phyloP scores from a whole-genome alignment of 2,113 vertebrate species.

The Helogale parvula region DNA sequence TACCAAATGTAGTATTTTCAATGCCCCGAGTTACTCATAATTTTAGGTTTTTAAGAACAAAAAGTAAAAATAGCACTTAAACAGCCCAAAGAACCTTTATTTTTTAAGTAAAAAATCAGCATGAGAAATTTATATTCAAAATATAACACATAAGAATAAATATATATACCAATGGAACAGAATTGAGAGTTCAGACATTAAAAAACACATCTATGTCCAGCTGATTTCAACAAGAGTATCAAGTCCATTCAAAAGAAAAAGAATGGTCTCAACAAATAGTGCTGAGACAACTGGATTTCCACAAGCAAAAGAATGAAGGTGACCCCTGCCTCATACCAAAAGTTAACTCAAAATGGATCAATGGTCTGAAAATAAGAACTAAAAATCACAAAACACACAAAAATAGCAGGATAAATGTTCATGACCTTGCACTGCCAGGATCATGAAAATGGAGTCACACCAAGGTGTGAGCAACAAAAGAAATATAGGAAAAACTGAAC shows the following conservation, averaged over 20 bases:
- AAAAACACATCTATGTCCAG: neutral
- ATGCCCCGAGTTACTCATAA: neutral
- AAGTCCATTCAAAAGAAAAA: neutral
- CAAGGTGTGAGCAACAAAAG: neutral
- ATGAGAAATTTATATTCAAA: constrained; percentile 13
- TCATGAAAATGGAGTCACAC: neutral
- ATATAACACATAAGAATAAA: neutral
- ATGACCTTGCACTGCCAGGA: neutral
- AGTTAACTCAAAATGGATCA: neutral
- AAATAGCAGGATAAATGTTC: neutral
- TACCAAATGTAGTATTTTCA: neutral
- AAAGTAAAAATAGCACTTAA: neutral
- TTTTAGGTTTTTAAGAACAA: neutral
- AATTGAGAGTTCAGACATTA: neutral
- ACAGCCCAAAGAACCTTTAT: neutral
- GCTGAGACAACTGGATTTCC: neutral
- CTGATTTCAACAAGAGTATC: neutral
- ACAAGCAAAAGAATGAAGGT: neutral
- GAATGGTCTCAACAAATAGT: neutral
- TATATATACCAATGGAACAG: neutral
- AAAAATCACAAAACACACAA: neutral
- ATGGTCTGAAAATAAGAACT: neutral
- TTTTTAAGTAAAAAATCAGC: neutral
- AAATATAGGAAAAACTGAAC: neutral
- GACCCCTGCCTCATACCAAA: neutral